A percentile compares a stretch with the other conserved stretches of the same genome.
Evolutionary conservation across 2,888 invertebrate genomes (phyloP).

Genomic region (Helicoverpa assulta): DNA sequence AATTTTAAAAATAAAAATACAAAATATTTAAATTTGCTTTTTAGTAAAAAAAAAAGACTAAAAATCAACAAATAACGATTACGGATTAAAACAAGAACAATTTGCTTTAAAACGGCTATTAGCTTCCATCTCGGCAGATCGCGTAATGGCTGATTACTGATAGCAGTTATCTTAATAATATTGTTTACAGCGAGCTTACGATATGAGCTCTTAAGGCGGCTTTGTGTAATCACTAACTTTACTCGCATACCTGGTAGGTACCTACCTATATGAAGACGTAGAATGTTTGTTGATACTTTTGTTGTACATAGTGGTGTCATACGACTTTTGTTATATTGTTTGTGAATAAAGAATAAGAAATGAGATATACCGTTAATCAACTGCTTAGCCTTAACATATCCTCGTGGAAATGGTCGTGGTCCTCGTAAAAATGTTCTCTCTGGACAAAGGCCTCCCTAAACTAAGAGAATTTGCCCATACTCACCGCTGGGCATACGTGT

Average conservation of each 20-base stretch:
- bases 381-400: too few relatives aligned
- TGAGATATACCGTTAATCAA: too few relatives aligned
- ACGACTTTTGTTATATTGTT: too few relatives aligned
- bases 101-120: slow-evolving; percentile 4
- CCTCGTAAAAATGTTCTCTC: too few relatives aligned
- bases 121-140: slow-evolving; percentile 28
- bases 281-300: neutral
- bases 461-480: too few relatives aligned
- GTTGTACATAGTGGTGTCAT: too few relatives aligned
- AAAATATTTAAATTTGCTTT: too few relatives aligned
- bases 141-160: slow-evolving; percentile 26
- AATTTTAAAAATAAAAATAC: too few relatives aligned
- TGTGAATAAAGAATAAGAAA: too few relatives aligned
- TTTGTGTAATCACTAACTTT: slow-evolving; percentile 26
- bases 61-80: neutral
- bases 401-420: too few relatives aligned
- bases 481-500: too few relatives aligned
- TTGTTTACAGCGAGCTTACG: slow-evolving; percentile 46
- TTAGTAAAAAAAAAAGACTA: neutral
- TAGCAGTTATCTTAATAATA: slow-evolving; percentile 42
- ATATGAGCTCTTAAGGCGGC: slow-evolving; percentile 55
- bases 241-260: slow-evolving; percentile 22
- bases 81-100: neutral
- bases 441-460: too few relatives aligned
- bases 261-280: neutral